Base-by-base conservation (phyloP, 2,797 vertebrate species). In the Chloroceryle inda region DNA sequence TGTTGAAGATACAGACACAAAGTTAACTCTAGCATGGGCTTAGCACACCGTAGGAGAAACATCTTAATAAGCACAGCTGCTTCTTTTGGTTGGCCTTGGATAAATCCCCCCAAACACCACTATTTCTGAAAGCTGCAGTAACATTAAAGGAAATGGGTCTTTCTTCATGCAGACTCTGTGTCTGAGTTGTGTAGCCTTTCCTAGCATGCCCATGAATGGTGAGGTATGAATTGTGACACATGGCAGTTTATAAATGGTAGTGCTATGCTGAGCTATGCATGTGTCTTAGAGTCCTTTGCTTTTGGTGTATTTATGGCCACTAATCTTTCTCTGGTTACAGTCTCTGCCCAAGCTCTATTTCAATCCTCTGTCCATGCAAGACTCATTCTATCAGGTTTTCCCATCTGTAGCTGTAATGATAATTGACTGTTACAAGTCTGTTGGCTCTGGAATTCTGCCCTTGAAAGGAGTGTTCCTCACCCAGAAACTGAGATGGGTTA, bases 351-450 rank as follows among this genome's bases (percentile, higher is more conserved):
- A 96, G 59, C 73, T 97, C 92, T 96, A 77, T 95, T 97, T 96
- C 96, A 96, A 71, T 89, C 67, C 50, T 78, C 67, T 94, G 81
- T 77, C 91, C 91, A 37, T 88, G 86, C 58, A 92, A 83, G 52
- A 88, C 74, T 96, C 76, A 73, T 93, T 95, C 97, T 95, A 95
- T 95, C 89, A 91, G 91, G 76, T 93, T 96, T 97, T 95, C 61
- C 88, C 91, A 94, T 94, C 94, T 94, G 76, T 80, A 93, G 88
- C 56, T 87, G 26, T 89, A 94, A 89, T 0, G 7, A 82, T 96
- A 93, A 96, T 93, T 91, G 91, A 84, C 85, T 93, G 80, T 85
- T 94, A 82, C 37, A 79, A 90, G 89, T 71, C 94, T 95, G 88
- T 89, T 61, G 7, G 78, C 75, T 84, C 89, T 92, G 92, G 85